Evolutionary conservation across 2,888 invertebrate genomes (phyloP).

Genomic region (Noctua pronuba): DNA sequence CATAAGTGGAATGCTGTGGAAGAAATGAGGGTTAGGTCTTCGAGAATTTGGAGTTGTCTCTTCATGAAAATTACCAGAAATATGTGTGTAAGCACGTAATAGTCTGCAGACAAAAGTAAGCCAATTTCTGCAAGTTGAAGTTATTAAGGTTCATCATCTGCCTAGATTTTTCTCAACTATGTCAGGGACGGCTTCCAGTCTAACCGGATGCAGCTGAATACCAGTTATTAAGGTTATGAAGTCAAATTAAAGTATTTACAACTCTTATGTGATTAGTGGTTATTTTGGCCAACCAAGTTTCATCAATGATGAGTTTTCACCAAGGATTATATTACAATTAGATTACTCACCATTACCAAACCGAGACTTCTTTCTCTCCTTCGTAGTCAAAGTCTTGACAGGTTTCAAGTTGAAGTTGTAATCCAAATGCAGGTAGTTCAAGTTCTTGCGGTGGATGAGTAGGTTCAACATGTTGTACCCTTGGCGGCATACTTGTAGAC

Average conservation of each 20-base stretch:
- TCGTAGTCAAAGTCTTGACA: conserved; percentile 99
- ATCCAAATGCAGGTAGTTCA: conserved; percentile 99
- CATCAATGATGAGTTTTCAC: no score
- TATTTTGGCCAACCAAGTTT: no score
- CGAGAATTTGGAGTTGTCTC: background rate
- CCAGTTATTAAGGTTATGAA: no score
- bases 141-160: background rate
- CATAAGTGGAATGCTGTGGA: conserved; percentile 98
- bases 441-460: conserved; percentile 99
- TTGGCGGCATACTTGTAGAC: conserved; percentile 99
- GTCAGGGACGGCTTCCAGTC: no score
- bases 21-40: background rate
- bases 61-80: background rate
- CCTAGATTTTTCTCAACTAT: no score
- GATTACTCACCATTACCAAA: conserved; percentile 95
- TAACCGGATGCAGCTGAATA: no score
- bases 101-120: background rate
- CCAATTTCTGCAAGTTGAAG: background rate
- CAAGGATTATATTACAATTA: no score
- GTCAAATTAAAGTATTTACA: no score
- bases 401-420: conserved; percentile 99
- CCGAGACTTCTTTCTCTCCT: conserved; percentile 99
- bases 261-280: no score
- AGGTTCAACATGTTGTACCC: conserved; percentile 99
- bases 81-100: background rate